These are phyloP conservation scores for Ailuropoda melanoleuca DNA, from an alignment of 2,113 vertebrate species.

Conservation along the genomic window DNA sequence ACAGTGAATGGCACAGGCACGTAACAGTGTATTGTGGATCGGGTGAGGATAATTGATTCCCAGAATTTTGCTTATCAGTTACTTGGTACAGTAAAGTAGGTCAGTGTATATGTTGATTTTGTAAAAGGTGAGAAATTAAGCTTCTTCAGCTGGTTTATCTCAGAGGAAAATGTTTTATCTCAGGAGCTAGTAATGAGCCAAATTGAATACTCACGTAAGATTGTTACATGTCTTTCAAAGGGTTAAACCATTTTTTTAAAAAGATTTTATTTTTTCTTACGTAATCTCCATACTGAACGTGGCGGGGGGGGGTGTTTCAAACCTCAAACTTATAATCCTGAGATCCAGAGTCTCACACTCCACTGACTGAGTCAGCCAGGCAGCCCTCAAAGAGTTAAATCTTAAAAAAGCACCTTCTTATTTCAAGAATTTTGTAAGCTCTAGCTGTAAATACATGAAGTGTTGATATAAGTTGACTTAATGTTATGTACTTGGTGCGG, in stretches of 20 bases:
- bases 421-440: neutral
- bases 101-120: neutral
- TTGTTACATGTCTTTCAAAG: neutral
- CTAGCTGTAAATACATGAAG: neutral
- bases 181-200: neutral
- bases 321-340: neutral
- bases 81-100: neutral
- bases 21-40: neutral
- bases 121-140: slow-evolving; percentile 13
- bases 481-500: neutral
- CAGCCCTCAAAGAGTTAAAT: neutral
- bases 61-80: neutral
- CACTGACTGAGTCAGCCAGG: neutral
- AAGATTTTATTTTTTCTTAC: neutral
- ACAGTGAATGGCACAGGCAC: neutral
- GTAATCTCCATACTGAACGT: neutral
- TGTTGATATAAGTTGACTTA: neutral
- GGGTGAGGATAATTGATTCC: neutral
- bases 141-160: neutral
- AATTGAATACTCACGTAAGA: neutral
- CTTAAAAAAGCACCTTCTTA: neutral
- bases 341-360: neutral
- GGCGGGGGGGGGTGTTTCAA: neutral
- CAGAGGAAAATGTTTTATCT: neutral
- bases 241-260: neutral